phyloP scores from a whole-genome alignment of 2,888 invertebrate genomes.

The Spodoptera littoralis region DNA sequence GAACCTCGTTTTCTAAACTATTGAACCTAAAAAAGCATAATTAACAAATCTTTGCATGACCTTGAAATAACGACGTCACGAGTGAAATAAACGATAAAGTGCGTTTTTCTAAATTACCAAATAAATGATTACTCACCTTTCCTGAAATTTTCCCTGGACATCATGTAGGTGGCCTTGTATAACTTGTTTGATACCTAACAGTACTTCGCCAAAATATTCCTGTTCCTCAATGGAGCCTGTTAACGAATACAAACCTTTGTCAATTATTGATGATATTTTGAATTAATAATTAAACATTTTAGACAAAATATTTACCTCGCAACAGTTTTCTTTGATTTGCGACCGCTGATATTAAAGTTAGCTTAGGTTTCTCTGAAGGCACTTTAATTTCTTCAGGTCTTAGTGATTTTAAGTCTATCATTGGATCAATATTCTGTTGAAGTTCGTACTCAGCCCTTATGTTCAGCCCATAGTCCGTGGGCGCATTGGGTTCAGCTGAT shows the following conservation, averaged over 20 bases:
- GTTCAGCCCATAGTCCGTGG: constrained; percentile 68
- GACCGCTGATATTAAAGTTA: constrained; percentile 88
- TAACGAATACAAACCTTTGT: constrained; percentile 61
- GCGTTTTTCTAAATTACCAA: background rate
- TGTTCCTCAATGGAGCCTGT: constrained; percentile 92
- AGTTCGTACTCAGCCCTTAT: constrained; percentile 74
- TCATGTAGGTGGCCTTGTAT: constrained; percentile 93
- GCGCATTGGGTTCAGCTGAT: constrained; percentile 55
- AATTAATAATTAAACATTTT: background rate
- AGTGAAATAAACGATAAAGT: no score
- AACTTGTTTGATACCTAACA: constrained; percentile 94
- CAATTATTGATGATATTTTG: constrained; percentile 34
- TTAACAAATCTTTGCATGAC: no score
- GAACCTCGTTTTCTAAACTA: constrained; percentile 94
- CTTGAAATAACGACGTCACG: no score
- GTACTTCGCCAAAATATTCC: constrained; percentile 94
- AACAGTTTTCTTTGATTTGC: constrained; percentile 89
- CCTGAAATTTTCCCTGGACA: constrained; percentile 92
- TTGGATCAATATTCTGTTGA: constrained; percentile 72
- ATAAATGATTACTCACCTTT: constrained; percentile 74
- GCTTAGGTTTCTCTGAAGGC: constrained; percentile 88
- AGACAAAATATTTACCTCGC: constrained; percentile 78
- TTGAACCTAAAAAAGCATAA: constrained; percentile 86
- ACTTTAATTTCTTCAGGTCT: constrained; percentile 87
- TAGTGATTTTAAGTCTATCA: constrained; percentile 78